Conservation (phyloP, 2,113 vertebrate genomes). For the Callospermophilus lateralis region DNA sequence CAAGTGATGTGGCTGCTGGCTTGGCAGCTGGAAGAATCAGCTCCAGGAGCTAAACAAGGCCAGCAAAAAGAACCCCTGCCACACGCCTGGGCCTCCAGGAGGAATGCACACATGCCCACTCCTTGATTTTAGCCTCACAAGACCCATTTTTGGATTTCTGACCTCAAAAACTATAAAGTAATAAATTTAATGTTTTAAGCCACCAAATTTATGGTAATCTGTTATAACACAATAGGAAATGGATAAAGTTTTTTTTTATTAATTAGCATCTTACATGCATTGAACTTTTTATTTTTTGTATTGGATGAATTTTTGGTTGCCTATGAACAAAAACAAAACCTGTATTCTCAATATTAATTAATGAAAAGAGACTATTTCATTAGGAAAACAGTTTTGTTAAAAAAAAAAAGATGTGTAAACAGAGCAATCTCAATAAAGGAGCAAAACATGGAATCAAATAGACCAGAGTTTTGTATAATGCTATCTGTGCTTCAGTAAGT, state of each 20-base stretch:
- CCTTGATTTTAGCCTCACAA: neutral
- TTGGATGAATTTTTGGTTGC: slow-evolving; percentile 46
- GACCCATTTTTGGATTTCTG: neutral
- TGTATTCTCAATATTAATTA: neutral
- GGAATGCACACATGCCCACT: neutral
- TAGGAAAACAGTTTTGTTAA: neutral
- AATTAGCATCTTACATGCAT: slow-evolving; percentile 26
- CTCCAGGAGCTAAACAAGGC: neutral
- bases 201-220: neutral
- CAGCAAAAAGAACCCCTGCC: neutral
- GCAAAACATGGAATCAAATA: neutral
- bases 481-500: neutral
- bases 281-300: slow-evolving; percentile 21
- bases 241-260: neutral
- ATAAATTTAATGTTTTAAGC: neutral
- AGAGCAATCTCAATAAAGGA: neutral
- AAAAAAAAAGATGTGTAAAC: neutral
- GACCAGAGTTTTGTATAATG: neutral
- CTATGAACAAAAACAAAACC: neutral
- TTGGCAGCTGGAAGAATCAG: neutral
- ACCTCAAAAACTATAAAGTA: neutral
- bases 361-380: neutral
- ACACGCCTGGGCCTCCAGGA: neutral
- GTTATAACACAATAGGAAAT: neutral
- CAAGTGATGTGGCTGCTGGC: neutral